These are phyloP conservation scores for Alligator mississippiensis DNA, from an alignment of 2,113 vertebrate genomes.

Conservation along the genomic window DNA sequence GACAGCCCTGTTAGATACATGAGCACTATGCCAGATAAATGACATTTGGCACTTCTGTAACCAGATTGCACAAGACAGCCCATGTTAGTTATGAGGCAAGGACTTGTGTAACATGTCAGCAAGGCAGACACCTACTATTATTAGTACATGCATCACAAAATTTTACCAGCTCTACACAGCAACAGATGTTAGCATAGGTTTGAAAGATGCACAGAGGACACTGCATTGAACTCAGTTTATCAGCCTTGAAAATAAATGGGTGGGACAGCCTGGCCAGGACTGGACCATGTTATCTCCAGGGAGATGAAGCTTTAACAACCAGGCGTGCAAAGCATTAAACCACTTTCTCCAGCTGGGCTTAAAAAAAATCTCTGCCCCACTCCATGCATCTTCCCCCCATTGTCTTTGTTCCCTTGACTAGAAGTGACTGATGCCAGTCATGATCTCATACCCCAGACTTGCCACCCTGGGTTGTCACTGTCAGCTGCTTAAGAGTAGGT, in stretches of 20 bases:
- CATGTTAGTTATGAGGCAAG: background rate
- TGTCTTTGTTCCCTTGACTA: background rate
- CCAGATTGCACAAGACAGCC: background rate
- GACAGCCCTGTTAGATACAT: slow-evolving; percentile 16
- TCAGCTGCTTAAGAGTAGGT: background rate
- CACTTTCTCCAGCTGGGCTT: rapidly evolving
- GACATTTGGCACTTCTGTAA: slow-evolving; percentile 7
- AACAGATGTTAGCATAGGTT: background rate
- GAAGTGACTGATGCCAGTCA: background rate
- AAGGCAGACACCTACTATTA: background rate
- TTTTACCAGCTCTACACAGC: background rate
- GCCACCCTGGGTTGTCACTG: rapidly evolving
- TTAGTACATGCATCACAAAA: background rate
- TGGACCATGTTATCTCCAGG: background rate
- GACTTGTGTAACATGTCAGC: background rate
- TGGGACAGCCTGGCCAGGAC: background rate
- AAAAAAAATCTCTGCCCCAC: rapidly evolving
- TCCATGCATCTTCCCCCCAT: background rate
- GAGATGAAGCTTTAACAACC: rapidly evolving
- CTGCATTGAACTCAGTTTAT: background rate
- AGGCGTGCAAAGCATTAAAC: background rate
- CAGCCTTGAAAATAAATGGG: background rate
- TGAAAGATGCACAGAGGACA: background rate
- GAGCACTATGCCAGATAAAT: background rate
- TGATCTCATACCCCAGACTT: rapidly evolving